These are phyloP conservation scores for Grammomys surdaster DNA, from an alignment of 2,113 vertebrate species.

Conservation along the genomic window DNA sequence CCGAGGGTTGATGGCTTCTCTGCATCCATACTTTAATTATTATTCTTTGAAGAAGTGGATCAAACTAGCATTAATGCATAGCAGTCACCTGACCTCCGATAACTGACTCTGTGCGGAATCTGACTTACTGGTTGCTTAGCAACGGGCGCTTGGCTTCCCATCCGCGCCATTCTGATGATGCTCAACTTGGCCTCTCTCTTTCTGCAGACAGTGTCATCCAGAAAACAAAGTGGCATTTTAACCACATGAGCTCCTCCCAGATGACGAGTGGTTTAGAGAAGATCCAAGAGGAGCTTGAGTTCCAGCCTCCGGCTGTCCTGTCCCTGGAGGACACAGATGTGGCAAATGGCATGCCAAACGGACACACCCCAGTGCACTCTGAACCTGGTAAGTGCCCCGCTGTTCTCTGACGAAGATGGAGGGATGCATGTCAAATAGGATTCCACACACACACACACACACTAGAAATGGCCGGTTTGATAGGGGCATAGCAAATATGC, in stretches of 20 bases:
- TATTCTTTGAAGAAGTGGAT: not conserved
- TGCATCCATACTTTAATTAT: not conserved
- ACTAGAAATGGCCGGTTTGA: not conserved
- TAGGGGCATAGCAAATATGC: not conserved
- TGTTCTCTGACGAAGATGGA: not conserved
- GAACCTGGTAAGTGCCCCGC: conserved; percentile 88
- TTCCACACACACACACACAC: not conserved
- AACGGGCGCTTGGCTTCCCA: not conserved
- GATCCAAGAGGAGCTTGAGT: conserved; percentile 90
- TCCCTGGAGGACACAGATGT: conserved; percentile 89
- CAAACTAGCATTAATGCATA: not conserved
- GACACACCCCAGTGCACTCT: conserved; percentile 83
- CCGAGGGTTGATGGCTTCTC: not conserved
- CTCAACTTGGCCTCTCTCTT: not conserved
- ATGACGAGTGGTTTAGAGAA: conserved; percentile 88
- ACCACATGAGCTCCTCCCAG: conserved; percentile 84
- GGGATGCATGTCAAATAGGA: not conserved
- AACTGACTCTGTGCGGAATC: not conserved
- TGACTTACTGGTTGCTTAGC: not conserved
- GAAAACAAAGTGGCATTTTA: conserved; percentile 94
- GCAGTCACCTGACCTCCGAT: not conserved
- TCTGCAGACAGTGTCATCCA: conserved; percentile 92
- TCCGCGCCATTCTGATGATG: not conserved
- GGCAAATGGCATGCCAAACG: conserved; percentile 89
- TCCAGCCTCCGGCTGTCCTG: conserved; percentile 89